Percentiles rank a stretch among this genome's conserved stretches.
Evolutionary conservation across 2,797 vertebrate species (phyloP).

Genomic region (Hoplostethus mediterraneus): DNA sequence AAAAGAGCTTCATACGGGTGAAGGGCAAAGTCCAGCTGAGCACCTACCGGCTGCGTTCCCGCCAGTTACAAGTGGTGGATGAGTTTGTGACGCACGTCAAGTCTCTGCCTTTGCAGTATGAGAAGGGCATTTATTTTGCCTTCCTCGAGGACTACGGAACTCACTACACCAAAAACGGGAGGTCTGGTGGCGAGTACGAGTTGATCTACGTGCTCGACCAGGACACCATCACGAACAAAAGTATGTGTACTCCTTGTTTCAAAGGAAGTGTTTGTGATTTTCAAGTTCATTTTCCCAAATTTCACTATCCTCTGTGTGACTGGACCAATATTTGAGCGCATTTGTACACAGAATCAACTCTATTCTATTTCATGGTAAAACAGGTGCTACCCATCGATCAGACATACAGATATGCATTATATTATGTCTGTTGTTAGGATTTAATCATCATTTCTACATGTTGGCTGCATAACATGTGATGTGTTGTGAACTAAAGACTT

Average conservation of each 20-base stretch:
- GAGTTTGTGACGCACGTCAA: slow-evolving; percentile 86
- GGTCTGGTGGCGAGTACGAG: slow-evolving; percentile 90
- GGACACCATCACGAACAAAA: slow-evolving; percentile 59
- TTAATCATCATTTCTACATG: neutral
- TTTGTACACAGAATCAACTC: no score
- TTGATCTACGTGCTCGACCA: slow-evolving; percentile 90
- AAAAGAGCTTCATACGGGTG: slow-evolving; percentile 85
- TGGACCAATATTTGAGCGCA: no score
- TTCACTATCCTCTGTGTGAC: no score
- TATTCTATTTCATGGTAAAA: no score
- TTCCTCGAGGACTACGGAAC: slow-evolving; percentile 95
- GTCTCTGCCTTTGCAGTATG: slow-evolving; percentile 86
- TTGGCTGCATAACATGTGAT: neutral
- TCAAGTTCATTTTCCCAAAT: no score
- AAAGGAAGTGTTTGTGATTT: no score
- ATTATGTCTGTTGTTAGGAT: neutral
- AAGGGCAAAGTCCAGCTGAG: slow-evolving; percentile 88
- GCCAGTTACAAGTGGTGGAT: slow-evolving; percentile 74
- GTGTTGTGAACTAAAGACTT: neutral
- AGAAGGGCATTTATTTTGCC: slow-evolving; percentile 91
- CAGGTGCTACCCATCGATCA: no score
- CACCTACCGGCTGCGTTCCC: slow-evolving; percentile 87
- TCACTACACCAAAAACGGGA: slow-evolving; percentile 89
- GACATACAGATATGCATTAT: no score
- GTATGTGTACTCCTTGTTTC: slow-evolving; percentile 60